Evolutionary conservation across 2,888 invertebrate genomes (phyloP), one percentile per base, ranked within the genome.

Genomic region (Mesorhabditis belari): DNA sequence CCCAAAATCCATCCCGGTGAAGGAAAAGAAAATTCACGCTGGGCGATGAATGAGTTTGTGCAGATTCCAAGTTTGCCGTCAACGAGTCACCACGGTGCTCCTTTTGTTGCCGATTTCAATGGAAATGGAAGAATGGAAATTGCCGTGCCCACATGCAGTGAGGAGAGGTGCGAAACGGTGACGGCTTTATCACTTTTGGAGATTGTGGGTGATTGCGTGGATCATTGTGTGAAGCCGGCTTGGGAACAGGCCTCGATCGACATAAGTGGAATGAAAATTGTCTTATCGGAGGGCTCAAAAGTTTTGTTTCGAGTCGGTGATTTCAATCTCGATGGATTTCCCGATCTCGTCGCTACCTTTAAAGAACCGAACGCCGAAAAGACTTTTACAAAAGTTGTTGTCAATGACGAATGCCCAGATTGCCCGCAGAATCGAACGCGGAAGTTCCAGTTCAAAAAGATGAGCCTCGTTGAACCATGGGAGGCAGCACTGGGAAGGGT

Each of bases 241-340:
- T 35, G 44, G 44, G 44, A 35, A 35, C n/a, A 9, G 44, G n/a
- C n/a, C 12, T 17, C 12, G 12, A 35, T 35, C 44, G 44, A 35
- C 44, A 17, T 35, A n/a, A 17, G 12, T 35, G 44, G 61, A 26
- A 28, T 56, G 4, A 49, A 60, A 21, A 52, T 67, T 21, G 27
- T 58, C 5, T 12, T 28, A 1, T 70, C 70, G 12, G 57, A 59
- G 5, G 62, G 57, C 51, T 67, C 69, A 4, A 50, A 58, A 24
- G 70, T 69, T 12, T 49, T 76, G 12, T 74, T 81, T 63, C 71
- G 79, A 3, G 71, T 75, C 24, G 80, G 80, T 24, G 80, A 80
- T 44, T 77, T 72, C 58, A 71, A 69, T 2, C 61, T 74, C 49
- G 74, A 78, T 60, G 78, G 79, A 21, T 80, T 59, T 57, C 80